Percentiles rank a stretch among this genome's conserved stretches.
Evolutionary conservation across 2,113 vertebrate genomes (phyloP).

Genomic region (Raja brachyura): DNA sequence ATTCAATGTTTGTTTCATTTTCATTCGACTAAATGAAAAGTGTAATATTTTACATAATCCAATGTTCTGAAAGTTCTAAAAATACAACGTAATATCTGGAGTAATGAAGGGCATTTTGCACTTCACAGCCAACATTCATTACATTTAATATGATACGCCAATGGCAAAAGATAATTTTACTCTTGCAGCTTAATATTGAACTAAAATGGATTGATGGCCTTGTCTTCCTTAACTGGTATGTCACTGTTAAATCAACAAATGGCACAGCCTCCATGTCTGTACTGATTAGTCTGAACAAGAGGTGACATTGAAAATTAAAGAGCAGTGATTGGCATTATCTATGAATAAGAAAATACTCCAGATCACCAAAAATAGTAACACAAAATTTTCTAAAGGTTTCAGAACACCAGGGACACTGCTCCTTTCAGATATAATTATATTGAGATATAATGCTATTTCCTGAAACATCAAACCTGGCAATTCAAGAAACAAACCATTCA

Average conservation of each 20-base stretch:
- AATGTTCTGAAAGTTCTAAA: background rate
- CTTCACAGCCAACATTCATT: background rate
- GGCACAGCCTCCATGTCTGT: background rate
- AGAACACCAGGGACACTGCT: background rate
- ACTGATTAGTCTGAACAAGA: background rate
- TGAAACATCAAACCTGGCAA: background rate
- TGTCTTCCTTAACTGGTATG: background rate
- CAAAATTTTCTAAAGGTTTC: background rate
- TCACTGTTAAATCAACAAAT: background rate
- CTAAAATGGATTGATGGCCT: background rate
- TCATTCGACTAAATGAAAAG: background rate
- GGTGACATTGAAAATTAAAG: background rate
- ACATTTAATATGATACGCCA: conserved; percentile 13
- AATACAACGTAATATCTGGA: background rate
- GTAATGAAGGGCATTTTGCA: conserved; percentile 9
- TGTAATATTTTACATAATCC: background rate
- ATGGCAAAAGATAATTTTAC: background rate
- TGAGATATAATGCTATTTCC: no score
- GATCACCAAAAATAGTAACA: background rate
- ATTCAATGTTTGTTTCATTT: background rate
- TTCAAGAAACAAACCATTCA: conserved; percentile 3
- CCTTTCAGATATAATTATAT: background rate
- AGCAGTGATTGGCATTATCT: background rate
- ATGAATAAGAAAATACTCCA: background rate
- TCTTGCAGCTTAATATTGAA: background rate